Percentiles rank a stretch among this genome's conserved stretches.
These are phyloP conservation scores for Alloplasta piceator DNA, from an alignment of 2,888 invertebrate species.

Conservation along the genomic window DNA sequence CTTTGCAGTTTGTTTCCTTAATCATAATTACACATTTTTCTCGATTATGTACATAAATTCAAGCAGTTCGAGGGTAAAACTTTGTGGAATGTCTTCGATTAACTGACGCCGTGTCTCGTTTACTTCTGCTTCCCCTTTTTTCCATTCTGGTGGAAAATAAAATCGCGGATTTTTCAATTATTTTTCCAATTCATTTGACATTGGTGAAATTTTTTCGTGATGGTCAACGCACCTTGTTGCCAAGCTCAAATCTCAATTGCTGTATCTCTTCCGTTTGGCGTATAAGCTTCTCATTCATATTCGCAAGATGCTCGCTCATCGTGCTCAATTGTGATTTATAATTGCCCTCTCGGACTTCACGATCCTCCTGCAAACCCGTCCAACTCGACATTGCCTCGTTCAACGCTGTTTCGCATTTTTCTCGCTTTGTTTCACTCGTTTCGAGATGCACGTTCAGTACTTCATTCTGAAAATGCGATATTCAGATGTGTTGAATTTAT, in stretches of 20 bases:
- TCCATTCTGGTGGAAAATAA: constrained; percentile 76
- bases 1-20: not conserved
- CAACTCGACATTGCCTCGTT: constrained; percentile 77
- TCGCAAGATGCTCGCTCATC: constrained; percentile 91
- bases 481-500: too few relatives aligned
- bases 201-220: constrained; percentile 16
- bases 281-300: constrained; percentile 93
- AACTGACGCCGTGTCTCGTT: constrained; percentile 66
- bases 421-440: constrained; percentile 78
- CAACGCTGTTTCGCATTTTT: constrained; percentile 78
- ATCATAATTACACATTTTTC: constrained; percentile 49
- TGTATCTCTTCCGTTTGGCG: constrained; percentile 92
- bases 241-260: constrained; percentile 86
- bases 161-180: constrained; percentile 52
- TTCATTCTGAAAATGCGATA: constrained; percentile 79
- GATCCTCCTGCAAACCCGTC: constrained; percentile 78
- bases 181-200: not conserved
- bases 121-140: constrained; percentile 79
- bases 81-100: constrained; percentile 77
- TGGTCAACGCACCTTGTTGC: constrained; percentile 83
- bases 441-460: constrained; percentile 81
- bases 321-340: constrained; percentile 90
- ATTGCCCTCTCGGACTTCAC: constrained; percentile 82
- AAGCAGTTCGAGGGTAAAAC: constrained; percentile 71
- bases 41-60: constrained; percentile 76